Base-by-base conservation (phyloP, 2,797 vertebrate genomes). In the Cirrhinus mrigala region DNA sequence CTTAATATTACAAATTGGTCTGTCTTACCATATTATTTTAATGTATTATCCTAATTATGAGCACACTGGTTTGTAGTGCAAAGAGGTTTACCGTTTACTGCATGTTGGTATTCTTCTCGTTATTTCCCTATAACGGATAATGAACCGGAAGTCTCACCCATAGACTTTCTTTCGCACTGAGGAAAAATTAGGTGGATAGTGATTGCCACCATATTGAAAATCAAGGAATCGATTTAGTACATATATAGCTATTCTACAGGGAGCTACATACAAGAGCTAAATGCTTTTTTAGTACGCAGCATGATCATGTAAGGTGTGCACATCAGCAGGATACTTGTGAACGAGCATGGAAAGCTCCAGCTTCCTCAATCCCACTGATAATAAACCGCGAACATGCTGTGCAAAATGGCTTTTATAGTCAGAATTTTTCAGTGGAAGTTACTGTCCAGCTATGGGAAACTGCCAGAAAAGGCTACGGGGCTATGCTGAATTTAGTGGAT, bases 211-310 rank as follows among this genome's bases (percentile, higher is more conserved):
- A 76, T 52, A 37, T 29, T 37, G 52, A 37, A 33, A 56, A 76
- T 40, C 50, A 77, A 15, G 22, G 11, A 58, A 58, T 77, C 54
- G 3, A 77, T 58, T 40, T 60, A 58, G 75, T 15, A 27, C 29
- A 40, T 48, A 15, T 48, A 48, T 77, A 52, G 29, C 75, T 40
- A 37, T 54, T 77, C 33, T 15, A 12, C 52, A 9, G 27, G 27
- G 27, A 76, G 29, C 73, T 76, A 54, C 52, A 58, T 54, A 58
- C 40, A 58, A 73, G 15, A 73, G 70, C 24, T 73, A 73, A 58
- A 56, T 77, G 33, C 52, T n/a, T 76, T 71, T 46, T 71, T 56
- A 14, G 11, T 37, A 76, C 1, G 27, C 75, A 60, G 54, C 6
- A 15, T 58, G 75, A 37, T 77, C 29, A 37, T 37, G 29, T 77